Evolutionary conservation across 2,888 invertebrate genomes (phyloP).

Genomic region (Cinara cedri): DNA sequence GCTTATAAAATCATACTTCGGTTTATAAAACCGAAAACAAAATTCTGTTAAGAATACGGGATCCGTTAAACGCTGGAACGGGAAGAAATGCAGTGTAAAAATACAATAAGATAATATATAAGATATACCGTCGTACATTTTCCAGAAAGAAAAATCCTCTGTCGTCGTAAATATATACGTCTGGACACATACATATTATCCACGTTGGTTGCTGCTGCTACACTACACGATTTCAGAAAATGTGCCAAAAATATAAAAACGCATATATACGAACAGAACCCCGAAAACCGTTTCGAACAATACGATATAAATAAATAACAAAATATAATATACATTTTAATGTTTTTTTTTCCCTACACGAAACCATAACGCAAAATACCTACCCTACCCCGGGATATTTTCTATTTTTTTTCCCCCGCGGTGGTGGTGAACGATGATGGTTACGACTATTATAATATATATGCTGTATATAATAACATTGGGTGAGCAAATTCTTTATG

Average conservation of each 20-base stretch:
- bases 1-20: no score
- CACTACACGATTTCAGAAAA: constrained; percentile 16
- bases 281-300: constrained; percentile 3
- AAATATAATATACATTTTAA: not conserved
- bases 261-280: not conserved
- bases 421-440: not conserved
- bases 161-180: constrained; percentile 49
- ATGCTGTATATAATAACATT: no score
- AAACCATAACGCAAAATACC: not conserved
- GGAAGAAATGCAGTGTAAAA: not conserved
- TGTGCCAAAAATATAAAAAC: constrained; percentile 34
- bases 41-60: not conserved
- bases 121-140: constrained; percentile 32
- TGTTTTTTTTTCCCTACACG: not conserved
- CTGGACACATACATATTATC: constrained; percentile 30
- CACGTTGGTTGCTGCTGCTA: no score
- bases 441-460: no score
- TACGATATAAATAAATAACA: not conserved
- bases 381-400: not conserved
- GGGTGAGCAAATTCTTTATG: no score
- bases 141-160: constrained; percentile 37
- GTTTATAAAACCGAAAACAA: not conserved
- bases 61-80: not conserved
- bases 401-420: no score
- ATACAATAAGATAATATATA: constrained; percentile 1